These are phyloP conservation scores for Lutjanus argentimaculatus DNA, from an alignment of 2,797 vertebrate species.

Conservation along the genomic window DNA sequence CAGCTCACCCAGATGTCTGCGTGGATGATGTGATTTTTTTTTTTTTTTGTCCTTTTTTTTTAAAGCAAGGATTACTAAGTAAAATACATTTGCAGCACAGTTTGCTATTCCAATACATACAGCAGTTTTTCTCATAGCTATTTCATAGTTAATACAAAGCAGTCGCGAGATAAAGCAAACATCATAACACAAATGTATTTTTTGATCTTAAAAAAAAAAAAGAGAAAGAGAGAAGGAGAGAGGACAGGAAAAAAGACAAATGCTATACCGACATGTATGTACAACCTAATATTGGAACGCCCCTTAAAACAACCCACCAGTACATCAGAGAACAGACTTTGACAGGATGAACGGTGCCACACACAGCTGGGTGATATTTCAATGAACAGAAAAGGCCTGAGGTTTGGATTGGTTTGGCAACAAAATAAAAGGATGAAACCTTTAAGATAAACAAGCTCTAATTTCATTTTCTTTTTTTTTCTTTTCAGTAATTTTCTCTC, in stretches of 20 bases:
- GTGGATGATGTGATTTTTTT: conserved; percentile 80
- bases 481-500: conserved; percentile 84
- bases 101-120: conserved; percentile 97
- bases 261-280: conserved; percentile 93
- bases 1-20: conserved; percentile 87
- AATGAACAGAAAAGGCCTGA: conserved; percentile 91
- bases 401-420: conserved; percentile 92
- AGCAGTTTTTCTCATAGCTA: conserved; percentile 91
- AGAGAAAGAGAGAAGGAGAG: conserved; percentile 67
- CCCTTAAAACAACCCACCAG: conserved; percentile 86
- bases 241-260: conserved; percentile 79
- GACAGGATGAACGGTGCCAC: conserved; percentile 68
- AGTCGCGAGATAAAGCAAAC: conserved; percentile 92
- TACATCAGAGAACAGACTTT: conserved; percentile 84
- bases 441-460: conserved; percentile 90
- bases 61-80: conserved; percentile 94
- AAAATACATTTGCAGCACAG: conserved; percentile 95
- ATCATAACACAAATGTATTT: conserved; percentile 88
- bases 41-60: conserved; percentile 48
- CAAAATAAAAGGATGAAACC: conserved; percentile 85
- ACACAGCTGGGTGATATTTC: conserved; percentile 87
- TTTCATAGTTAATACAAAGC: conserved; percentile 97
- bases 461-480: conserved; percentile 81
- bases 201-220: conserved; percentile 74
- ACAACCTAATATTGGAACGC: conserved; percentile 89